These are phyloP conservation scores for Numida meleagris DNA, from an alignment of 2,113 vertebrate species.

Conservation along the genomic window DNA sequence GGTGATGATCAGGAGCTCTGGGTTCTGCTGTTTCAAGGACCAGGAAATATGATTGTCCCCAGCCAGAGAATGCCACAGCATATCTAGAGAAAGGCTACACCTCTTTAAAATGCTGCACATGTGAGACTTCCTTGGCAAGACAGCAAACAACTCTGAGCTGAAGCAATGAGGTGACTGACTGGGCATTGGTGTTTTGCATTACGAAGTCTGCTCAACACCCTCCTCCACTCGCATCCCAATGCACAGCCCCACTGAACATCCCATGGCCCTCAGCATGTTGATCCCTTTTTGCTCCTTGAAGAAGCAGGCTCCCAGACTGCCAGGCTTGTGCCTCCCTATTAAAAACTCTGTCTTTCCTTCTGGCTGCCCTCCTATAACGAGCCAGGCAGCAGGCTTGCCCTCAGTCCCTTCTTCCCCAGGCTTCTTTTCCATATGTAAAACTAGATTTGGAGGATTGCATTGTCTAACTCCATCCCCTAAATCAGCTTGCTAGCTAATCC, in stretches of 20 bases:
- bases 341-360: fast-evolving
- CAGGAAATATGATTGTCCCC: fast-evolving
- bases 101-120: not conserved
- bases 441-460: not conserved
- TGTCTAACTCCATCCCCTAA: not conserved
- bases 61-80: not conserved
- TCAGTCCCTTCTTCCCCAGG: not conserved
- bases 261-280: not conserved
- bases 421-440: conserved; percentile 1
- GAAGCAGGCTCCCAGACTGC: not conserved
- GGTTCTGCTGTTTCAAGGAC: not conserved
- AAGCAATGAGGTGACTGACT: not conserved
- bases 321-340: not conserved
- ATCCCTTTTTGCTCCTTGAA: not conserved
- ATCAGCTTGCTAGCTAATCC: conserved; percentile 1
- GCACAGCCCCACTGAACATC: not conserved
- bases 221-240: not conserved
- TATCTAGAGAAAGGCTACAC: not conserved
- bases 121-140: not conserved
- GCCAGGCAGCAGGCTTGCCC: not conserved
- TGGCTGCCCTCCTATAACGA: not conserved
- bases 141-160: not conserved
- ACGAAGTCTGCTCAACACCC: not conserved
- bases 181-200: not conserved
- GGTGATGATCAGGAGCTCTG: not conserved